Percentiles rank a stretch among this genome's conserved stretches.
phyloP scores from a whole-genome alignment of 1,140 invertebrate genomes.

The Platyura marginata region DNA sequence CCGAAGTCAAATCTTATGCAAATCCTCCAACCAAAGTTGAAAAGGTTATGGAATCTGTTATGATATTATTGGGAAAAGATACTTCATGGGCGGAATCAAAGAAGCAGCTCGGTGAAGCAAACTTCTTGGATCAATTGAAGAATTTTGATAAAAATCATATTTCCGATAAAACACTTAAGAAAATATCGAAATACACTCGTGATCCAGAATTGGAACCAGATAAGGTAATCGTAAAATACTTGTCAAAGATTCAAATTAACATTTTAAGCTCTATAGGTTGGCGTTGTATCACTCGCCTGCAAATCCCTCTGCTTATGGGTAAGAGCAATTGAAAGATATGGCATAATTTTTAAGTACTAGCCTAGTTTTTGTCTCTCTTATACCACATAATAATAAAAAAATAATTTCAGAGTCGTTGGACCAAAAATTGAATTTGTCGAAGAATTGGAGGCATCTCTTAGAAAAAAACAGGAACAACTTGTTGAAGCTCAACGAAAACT shows the following conservation, averaged over 20 bases:
- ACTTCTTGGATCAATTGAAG: conserved; percentile 55
- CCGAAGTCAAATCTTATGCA: conserved; percentile 73
- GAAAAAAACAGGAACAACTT: conserved; percentile 56
- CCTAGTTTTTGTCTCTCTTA: too few relatives aligned
- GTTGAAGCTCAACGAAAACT: conserved; percentile 56
- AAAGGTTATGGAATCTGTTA: conserved; percentile 77
- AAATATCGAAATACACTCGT: conserved; percentile 55
- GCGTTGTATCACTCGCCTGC: conserved; percentile 57
- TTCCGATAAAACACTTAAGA: conserved; percentile 55
- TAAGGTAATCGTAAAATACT: too few relatives aligned
- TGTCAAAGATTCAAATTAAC: too few relatives aligned
- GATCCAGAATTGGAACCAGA: conserved; percentile 73
- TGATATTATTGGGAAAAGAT: conserved; percentile 60
- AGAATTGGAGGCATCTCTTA: conserved; percentile 45
- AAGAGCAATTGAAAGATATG: conserved; percentile 78
- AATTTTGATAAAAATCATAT: conserved; percentile 81
- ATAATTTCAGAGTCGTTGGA: conserved; percentile 44
- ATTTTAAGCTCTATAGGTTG: too few relatives aligned
- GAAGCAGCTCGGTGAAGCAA: conserved; percentile 56
- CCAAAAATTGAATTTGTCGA: conserved; percentile 63
- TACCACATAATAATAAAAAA: too few relatives aligned
- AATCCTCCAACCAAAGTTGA: conserved; percentile 67
- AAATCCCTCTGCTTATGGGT: conserved; percentile 80
- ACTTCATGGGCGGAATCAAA: conserved; percentile 74
- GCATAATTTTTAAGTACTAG: conserved; percentile 64